phyloP scores from a whole-genome alignment of 2,888 invertebrate genomes.

The Caenorhabditis sp. region DNA sequence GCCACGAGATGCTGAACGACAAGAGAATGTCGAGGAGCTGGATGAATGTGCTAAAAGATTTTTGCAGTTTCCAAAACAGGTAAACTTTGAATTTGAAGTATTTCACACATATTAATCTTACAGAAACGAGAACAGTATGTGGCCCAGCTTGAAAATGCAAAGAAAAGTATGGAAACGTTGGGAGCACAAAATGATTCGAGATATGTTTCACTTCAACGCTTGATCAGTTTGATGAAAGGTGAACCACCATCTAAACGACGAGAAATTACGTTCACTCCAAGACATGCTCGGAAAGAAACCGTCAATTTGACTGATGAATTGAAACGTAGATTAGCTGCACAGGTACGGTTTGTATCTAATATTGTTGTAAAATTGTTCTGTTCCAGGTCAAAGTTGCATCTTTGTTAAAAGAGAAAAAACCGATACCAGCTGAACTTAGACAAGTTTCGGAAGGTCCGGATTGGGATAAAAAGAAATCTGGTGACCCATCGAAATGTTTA shows the following conservation, averaged over 20 bases:
- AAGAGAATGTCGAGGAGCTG: not conserved
- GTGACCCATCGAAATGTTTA: not conserved
- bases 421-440: not conserved
- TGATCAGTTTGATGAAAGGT: not conserved
- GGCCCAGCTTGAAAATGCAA: slow-evolving; percentile 54
- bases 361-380: not conserved
- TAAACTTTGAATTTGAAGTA: not conserved
- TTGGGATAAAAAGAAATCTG: not conserved
- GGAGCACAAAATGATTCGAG: slow-evolving; percentile 54
- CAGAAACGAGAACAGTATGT: slow-evolving; percentile 42
- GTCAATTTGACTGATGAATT: slow-evolving; percentile 33
- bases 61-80: not conserved
- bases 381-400: not conserved
- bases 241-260: not conserved
- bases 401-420: not conserved
- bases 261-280: not conserved
- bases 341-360: slow-evolving; percentile 5
- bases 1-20: not conserved
- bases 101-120: slow-evolving; percentile 2
- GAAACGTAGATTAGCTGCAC: slow-evolving; percentile 44
- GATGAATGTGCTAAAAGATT: not conserved
- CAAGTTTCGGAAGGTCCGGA: not conserved
- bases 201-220: slow-evolving; percentile 25
- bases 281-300: slow-evolving; percentile 17
- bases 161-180: slow-evolving; percentile 56